phyloP scores from a whole-genome alignment of 2,113 vertebrate genomes.

The Misgurnus mizolepis region DNA sequence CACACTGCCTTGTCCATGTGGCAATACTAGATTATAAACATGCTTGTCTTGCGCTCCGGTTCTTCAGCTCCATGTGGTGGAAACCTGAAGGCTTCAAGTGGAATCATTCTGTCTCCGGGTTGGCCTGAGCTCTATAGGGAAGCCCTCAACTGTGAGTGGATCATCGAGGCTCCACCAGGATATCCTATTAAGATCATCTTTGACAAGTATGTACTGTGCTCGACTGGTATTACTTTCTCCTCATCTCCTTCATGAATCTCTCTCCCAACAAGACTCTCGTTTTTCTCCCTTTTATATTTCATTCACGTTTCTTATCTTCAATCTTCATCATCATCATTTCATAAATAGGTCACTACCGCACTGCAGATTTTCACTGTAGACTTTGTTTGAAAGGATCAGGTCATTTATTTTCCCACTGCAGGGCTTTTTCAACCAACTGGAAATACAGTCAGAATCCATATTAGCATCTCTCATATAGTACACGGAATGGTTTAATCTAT shows the following conservation, averaged over 20 bases:
- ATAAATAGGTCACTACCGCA: conserved; percentile 11
- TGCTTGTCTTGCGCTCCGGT: background rate
- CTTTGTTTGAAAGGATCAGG: background rate
- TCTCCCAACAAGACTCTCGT: background rate
- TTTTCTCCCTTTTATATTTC: background rate
- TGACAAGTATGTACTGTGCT: conserved; percentile 83
- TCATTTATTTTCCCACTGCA: background rate
- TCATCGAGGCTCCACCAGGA: conserved; percentile 95
- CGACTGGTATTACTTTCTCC: background rate
- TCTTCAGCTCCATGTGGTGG: conserved; percentile 91
- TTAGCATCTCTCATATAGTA: conserved; percentile 48
- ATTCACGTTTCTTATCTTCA: background rate
- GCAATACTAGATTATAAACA: background rate
- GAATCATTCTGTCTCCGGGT: conserved; percentile 96
- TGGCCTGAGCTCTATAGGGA: conserved; percentile 99
- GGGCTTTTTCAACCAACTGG: background rate
- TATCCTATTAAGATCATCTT: conserved; percentile 99
- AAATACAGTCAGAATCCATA: conserved; percentile 52
- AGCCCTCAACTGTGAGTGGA: conserved; percentile 96
- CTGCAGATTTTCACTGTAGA: background rate
- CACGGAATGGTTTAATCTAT: conserved; percentile 35
- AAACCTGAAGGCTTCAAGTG: conserved; percentile 89
- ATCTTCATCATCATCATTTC: background rate
- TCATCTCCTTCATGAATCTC: background rate
- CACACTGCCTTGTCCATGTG: background rate